Evolutionary conservation across 1,140 invertebrate genomes (phyloP).

Genomic region (Tetragnatha versicolor): DNA sequence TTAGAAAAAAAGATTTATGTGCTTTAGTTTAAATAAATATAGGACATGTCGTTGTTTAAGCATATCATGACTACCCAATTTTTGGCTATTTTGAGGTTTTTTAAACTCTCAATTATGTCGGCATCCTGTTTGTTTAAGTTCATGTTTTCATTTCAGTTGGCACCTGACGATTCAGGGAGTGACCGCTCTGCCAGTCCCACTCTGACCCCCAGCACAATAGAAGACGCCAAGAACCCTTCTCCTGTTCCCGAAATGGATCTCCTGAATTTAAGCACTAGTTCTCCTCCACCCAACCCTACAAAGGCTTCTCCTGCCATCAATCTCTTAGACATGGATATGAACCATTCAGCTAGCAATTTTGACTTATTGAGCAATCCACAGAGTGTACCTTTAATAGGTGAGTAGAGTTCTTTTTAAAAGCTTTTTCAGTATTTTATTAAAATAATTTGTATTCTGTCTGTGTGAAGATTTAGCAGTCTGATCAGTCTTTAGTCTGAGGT

Average conservation of each 20-base stretch:
- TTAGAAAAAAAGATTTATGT: too few relatives aligned
- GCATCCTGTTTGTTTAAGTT: too few relatives aligned
- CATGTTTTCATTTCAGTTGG: conserved; percentile 32
- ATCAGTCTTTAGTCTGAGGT: too few relatives aligned
- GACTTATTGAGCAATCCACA: conserved; percentile 49
- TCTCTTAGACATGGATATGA: conserved; percentile 44
- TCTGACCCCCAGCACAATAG: conserved; percentile 29
- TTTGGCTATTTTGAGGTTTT: too few relatives aligned
- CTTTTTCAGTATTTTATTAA: neutral
- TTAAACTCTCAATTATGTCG: too few relatives aligned
- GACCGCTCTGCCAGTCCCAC: conserved; percentile 46
- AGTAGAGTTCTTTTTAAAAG: neutral
- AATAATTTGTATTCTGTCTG: neutral
- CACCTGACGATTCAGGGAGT: conserved; percentile 31
- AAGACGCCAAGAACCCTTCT: conserved; percentile 10
- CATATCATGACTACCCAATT: neutral
- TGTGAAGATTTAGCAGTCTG: neutral
- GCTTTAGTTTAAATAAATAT: too few relatives aligned
- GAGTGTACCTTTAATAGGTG: conserved; percentile 41
- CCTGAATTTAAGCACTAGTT: conserved; percentile 38
- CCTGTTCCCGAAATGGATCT: conserved; percentile 47
- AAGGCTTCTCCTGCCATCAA: conserved; percentile 3
- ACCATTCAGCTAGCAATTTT: conserved; percentile 45
- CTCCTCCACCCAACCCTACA: neutral
- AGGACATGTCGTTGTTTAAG: too few relatives aligned